Percentiles rank a stretch among this genome's conserved stretches.
phyloP scores from a whole-genome alignment of 2,113 vertebrate species.

The Lampris incognitus region DNA sequence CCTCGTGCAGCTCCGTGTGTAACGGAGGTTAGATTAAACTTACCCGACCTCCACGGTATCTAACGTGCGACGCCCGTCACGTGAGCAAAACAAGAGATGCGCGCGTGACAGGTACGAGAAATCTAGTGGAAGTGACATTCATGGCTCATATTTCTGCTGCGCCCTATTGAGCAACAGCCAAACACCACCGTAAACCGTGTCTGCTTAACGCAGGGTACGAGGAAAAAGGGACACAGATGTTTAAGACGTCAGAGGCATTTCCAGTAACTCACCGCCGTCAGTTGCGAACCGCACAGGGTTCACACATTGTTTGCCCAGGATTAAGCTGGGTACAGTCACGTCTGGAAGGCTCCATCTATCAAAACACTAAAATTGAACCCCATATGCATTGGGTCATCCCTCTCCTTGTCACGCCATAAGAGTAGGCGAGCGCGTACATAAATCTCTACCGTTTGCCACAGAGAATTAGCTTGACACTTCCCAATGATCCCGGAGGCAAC shows the following conservation, averaged over 20 bases:
- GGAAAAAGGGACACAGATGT: slow-evolving; percentile 28
- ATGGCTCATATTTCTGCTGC: slow-evolving; percentile 20
- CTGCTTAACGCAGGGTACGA: background rate
- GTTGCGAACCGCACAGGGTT: slow-evolving; percentile 73
- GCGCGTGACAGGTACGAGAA: background rate
- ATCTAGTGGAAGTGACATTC: background rate
- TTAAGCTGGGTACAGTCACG: slow-evolving; percentile 73
- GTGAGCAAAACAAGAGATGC: slow-evolving; percentile 20
- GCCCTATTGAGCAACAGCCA: slow-evolving; percentile 11
- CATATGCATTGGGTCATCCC: slow-evolving; percentile 73
- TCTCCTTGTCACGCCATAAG: slow-evolving; percentile 76
- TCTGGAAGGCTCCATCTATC: slow-evolving; percentile 76
- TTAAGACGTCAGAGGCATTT: slow-evolving; percentile 49
- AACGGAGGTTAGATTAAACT: no score
- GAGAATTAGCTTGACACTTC: slow-evolving; percentile 58
- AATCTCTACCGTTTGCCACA: slow-evolving; percentile 73
- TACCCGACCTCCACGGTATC: background rate
- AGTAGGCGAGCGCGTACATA: slow-evolving; percentile 59
- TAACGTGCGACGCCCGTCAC: background rate
- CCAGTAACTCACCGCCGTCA: slow-evolving; percentile 63
- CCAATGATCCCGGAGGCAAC: slow-evolving; percentile 63
- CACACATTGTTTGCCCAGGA: slow-evolving; percentile 63
- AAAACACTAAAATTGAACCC: slow-evolving; percentile 75
- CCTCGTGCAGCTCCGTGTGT: background rate
- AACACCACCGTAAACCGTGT: slow-evolving; percentile 31